Evolutionary conservation across 92 coral and sea anemone species (phyloP), one percentile per base, ranked within the genome.

Genomic region (Parazoanthus swiftii): DNA sequence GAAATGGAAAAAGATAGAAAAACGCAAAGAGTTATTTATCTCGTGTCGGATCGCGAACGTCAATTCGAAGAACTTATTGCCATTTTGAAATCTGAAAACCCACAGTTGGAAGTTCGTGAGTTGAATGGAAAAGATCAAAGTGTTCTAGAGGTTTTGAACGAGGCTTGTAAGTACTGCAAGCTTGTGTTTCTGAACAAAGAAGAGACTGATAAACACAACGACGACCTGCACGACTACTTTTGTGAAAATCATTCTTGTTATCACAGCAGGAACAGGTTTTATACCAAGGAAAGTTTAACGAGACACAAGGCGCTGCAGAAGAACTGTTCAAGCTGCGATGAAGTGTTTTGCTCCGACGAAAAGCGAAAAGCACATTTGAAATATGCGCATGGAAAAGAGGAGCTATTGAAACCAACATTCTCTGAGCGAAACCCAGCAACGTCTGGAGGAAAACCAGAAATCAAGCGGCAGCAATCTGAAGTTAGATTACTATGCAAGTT

Each of bases 11-110:
- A 81, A 44, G 72, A 77, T 16, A 88, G 87, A 8, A 77, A 66
- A n/a, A 54, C 70, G 21, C 86, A 46, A 43, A 89, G 86, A 23
- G 59, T 85, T 21, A 70, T 97, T 26, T 86, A 89, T 46, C 90
- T 97, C 80, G 94, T 95, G 43, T 84, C 92, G 8, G 98, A 97
- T 38, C 87, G 93, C 70, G 98, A 91, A 2, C 85, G 99, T 21
- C 90, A 97, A 23, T 93, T 89, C 77, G 99, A 97, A 26, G 99
- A 97, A 74, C 91, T 95, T 9, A 73, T 89, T 74, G 98, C 98
- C 50, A 91, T 88, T 38, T 88, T 97, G 67, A 91, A 86, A 86
- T 81, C 70, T 81, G 89, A 73, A 75, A 81, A 88, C 56, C 87
- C 89, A 8, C 51, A 77, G 5, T 36, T 95, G 78, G 81, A 86